phyloP scores from a whole-genome alignment of 2,888 invertebrate genomes.

The Drosophila picticornis region DNA sequence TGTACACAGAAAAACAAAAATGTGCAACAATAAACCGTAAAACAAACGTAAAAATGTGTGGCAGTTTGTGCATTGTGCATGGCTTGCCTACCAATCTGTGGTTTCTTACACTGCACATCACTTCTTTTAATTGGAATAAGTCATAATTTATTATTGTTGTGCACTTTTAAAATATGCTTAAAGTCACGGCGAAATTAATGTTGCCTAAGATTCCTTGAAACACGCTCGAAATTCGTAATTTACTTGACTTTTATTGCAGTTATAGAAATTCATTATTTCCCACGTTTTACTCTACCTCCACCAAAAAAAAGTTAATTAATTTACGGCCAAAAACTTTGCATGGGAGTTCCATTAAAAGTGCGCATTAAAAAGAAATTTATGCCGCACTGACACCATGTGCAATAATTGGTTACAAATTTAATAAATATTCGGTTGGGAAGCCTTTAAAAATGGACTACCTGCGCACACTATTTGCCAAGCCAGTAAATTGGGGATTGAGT shows the following conservation, averaged over 20 bases:
- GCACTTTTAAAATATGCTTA: neutral
- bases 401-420: constrained; percentile 3
- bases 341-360: neutral
- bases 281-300: neutral
- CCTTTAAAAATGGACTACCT: neutral
- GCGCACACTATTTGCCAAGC: neutral
- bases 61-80: neutral
- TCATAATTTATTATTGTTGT: neutral
- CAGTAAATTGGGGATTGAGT: neutral
- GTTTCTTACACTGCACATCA: neutral
- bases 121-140: neutral
- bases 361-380: neutral
- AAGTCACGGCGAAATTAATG: neutral
- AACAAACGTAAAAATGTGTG: neutral
- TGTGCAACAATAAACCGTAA: neutral
- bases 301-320: neutral
- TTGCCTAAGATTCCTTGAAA: neutral
- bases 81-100: neutral
- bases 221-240: neutral
- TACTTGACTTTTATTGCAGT: neutral
- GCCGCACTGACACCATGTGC: neutral
- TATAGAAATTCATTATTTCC: neutral
- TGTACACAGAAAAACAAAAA: neutral
- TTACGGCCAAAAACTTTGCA: neutral
- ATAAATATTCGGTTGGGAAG: constrained; percentile 15